These are phyloP conservation scores for Mya arenaria DNA, from an alignment of 1,140 invertebrate species.

Conservation along the genomic window DNA sequence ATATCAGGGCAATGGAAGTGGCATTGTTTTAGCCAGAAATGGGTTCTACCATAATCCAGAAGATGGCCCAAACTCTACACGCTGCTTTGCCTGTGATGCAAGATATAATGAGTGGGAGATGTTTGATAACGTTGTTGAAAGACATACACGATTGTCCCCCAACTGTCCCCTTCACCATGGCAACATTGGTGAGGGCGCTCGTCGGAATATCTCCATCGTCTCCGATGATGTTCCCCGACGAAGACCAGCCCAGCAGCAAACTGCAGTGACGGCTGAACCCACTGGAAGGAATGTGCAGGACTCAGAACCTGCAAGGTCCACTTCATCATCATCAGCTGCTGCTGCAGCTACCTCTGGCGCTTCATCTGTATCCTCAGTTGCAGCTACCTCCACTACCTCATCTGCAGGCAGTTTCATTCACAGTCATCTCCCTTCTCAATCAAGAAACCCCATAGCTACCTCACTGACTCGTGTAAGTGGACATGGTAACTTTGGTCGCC, in stretches of 20 bases:
- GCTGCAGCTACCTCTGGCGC: too few relatives aligned
- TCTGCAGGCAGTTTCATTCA: too few relatives aligned
- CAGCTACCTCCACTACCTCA: too few relatives aligned
- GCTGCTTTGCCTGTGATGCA: conserved; percentile 22
- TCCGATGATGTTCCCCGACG: background rate
- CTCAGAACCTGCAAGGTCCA: too few relatives aligned
- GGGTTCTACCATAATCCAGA: conserved; percentile 24
- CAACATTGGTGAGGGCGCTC: background rate
- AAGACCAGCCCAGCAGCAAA: background rate
- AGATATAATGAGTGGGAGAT: conserved; percentile 4
- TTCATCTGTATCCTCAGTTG: too few relatives aligned
- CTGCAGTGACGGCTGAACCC: too few relatives aligned
- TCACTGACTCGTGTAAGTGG: too few relatives aligned
- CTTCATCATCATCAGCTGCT: too few relatives aligned
- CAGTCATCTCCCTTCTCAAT: too few relatives aligned
- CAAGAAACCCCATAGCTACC: too few relatives aligned
- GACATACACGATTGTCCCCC: conserved; percentile 10
- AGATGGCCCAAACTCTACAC: background rate
- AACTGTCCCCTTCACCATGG: conserved; percentile 18
- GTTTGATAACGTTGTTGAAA: conserved; percentile 11
- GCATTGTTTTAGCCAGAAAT: conserved; percentile 19
- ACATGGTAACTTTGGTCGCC: too few relatives aligned
- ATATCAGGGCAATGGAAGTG: conserved; percentile 24
- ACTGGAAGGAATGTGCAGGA: too few relatives aligned
- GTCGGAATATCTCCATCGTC: background rate